Evolutionary conservation across 2,797 vertebrate genomes (phyloP).

Genomic region (Enteromius argenteus): DNA sequence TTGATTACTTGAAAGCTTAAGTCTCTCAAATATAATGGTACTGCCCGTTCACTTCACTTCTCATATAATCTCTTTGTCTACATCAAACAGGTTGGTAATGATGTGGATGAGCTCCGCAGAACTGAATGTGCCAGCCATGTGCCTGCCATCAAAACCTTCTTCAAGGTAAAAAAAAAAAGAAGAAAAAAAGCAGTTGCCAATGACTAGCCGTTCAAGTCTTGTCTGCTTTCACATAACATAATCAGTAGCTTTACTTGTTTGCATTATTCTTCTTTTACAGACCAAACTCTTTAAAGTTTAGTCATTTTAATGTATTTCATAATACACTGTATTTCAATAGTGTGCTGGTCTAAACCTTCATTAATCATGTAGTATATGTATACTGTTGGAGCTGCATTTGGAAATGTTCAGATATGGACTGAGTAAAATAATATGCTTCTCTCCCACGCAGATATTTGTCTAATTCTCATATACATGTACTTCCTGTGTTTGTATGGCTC

Average conservation of each 20-base stretch:
- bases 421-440: constrained; percentile 39
- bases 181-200: neutral
- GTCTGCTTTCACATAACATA: neutral
- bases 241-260: constrained; percentile 1
- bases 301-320: neutral
- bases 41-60: neutral
- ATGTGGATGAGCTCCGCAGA: constrained; percentile 78
- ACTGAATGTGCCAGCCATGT: constrained; percentile 80
- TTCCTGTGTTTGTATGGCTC: constrained; percentile 42
- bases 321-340: neutral
- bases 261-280: neutral
- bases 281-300: neutral
- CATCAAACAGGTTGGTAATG: constrained; percentile 75
- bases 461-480: constrained; percentile 16
- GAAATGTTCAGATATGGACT: constrained; percentile 22
- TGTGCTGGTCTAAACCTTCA: constrained; percentile 8
- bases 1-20: neutral
- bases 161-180: constrained; percentile 73
- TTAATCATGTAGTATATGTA: constrained; percentile 27
- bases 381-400: constrained; percentile 25
- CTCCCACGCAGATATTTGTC: constrained; percentile 8
- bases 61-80: neutral
- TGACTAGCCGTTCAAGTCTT: neutral
- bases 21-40: neutral
- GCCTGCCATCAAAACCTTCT: constrained; percentile 79